Conservation (phyloP, 2,888 invertebrate genomes). For the Troides helena region DNA sequence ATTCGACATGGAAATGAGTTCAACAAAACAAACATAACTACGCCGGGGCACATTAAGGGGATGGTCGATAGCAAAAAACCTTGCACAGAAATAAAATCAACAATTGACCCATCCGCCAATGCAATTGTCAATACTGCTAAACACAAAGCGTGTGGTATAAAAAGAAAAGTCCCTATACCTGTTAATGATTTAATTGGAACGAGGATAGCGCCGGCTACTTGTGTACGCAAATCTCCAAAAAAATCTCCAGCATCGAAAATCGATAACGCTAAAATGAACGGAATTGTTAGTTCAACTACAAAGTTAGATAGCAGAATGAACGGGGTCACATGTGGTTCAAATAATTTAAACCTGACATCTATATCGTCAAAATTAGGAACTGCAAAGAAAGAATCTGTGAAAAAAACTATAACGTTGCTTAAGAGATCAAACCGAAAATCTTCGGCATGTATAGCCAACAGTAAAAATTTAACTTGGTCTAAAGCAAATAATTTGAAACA, state of each 20-base stretch:
- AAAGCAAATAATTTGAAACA: constrained; percentile 74
- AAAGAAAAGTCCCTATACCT: constrained; percentile 58
- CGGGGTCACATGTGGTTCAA: constrained; percentile 72
- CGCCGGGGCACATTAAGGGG: constrained; percentile 54
- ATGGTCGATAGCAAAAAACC: constrained; percentile 56
- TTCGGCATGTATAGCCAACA: constrained; percentile 73
- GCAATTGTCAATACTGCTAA: constrained; percentile 45
- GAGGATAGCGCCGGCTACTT: constrained; percentile 55
- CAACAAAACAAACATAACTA: constrained; percentile 50
- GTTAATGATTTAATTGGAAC: constrained; percentile 45
- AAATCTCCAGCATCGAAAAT: constrained; percentile 49
- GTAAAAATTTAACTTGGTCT: constrained; percentile 73
- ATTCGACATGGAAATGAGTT: constrained; percentile 54
- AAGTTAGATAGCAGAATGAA: constrained; percentile 73
- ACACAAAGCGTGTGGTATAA: constrained; percentile 32
- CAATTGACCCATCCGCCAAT: constrained; percentile 67
- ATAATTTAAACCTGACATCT: constrained; percentile 64
- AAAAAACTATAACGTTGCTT: constrained; percentile 47
- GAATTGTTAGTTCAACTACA: constrained; percentile 69
- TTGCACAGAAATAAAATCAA: constrained; percentile 45
- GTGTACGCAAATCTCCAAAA: constrained; percentile 51
- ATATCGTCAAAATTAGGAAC: constrained; percentile 50
- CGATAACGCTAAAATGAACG: constrained; percentile 56
- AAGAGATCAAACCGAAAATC: constrained; percentile 72
- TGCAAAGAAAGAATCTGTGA: constrained; percentile 57